Base-by-base conservation (phyloP, 2,113 vertebrate species). In the Amphiprion percula region DNA sequence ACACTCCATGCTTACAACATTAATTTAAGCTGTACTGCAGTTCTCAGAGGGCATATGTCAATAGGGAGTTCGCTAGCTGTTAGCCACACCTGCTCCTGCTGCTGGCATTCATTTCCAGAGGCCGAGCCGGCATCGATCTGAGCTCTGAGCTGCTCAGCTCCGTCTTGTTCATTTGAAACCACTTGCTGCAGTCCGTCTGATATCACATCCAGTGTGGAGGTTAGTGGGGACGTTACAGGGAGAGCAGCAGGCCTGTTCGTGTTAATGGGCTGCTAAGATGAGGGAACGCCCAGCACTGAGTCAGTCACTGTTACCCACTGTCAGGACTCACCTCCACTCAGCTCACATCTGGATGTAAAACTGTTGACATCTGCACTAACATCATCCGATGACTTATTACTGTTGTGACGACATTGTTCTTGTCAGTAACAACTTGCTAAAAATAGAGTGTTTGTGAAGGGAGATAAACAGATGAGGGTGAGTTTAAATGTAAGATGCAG, bases 41-140 rank as follows among this genome's bases (percentile, higher is more conserved):
- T 3, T 56, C 8, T 28, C 9, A 41, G 37, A 21, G 33, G 47
- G 5, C 10, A 55, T 30, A 1, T 12, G 4, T 24, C n/a, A 33
- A 46, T 10, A 5, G 59, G 8, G 8, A 59, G 44, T 55, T 21
- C 33, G 70, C 74, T 58, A 37, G 44, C 73, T 50, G 53, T 24
- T 83, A 64, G 81, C 88, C 77, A 83, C 90, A 84, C 85, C 87
- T 88, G 87, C 80, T 74, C 24, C 62, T 68, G 19, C 61, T 70
- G 70, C 49, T 54, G 70, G 68, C 24, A 52, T 68, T 68, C 86
- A 63, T 26, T 24, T 37, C 56, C 72, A 39, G 10, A 74, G 76
- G 81, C 80, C 87, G 44, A 60, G 33, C 82, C 84, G 79, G 79
- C 75, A 61, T 79, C 73, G 49, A 14, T 28, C 19, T 12, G 49